Percentiles rank a stretch among this genome's conserved stretches.
phyloP scores from a whole-genome alignment of 1,140 invertebrate genomes.

The Heliconius congener region DNA sequence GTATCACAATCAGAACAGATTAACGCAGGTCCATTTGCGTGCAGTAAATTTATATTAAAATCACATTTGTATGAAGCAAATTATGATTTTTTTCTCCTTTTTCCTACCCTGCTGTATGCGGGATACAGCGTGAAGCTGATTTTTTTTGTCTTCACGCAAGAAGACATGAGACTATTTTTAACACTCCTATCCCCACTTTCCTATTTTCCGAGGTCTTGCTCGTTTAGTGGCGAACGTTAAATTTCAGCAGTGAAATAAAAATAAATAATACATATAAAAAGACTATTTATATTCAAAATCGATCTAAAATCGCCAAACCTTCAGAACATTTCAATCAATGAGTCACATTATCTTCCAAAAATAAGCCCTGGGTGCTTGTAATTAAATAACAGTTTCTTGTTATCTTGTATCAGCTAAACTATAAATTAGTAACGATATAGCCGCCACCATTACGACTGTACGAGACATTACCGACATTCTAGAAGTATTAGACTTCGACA shows the following conservation, averaged over 20 bases:
- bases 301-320: not conserved
- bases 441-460: not conserved
- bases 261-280: too few species aligned
- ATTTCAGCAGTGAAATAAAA: too few species aligned
- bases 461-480: not conserved
- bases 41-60: conserved; percentile 44
- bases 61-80: conserved; percentile 7
- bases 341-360: not conserved
- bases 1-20: conserved; percentile 34
- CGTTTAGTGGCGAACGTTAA: too few species aligned
- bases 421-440: conserved; percentile 42
- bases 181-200: too few species aligned
- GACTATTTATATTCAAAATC: too few species aligned
- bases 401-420: conserved; percentile 45
- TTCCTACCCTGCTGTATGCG: too few species aligned
- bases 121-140: too few species aligned
- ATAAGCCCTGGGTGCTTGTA: conserved; percentile 20
- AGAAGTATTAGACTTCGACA: not conserved
- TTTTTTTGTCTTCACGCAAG: too few species aligned
- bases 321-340: not conserved
- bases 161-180: too few species aligned
- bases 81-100: not conserved
- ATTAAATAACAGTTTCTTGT: conserved; percentile 51
- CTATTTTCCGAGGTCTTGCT: too few species aligned
- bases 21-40: conserved; percentile 34